phyloP scores from a whole-genome alignment of 2,113 vertebrate species.

The Aleadryas rufinucha region DNA sequence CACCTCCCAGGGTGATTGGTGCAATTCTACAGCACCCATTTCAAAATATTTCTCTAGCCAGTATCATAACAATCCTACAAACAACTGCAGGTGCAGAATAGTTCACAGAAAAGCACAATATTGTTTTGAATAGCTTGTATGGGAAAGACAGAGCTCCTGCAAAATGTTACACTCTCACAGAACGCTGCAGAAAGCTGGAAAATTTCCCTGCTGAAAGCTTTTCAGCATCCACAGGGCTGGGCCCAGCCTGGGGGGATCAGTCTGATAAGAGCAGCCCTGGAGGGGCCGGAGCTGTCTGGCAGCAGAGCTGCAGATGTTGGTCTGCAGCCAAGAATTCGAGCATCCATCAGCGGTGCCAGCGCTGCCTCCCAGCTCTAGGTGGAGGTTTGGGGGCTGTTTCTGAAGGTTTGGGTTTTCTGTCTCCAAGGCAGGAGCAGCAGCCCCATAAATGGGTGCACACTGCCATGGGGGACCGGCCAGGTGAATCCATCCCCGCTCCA shows the following conservation, averaged over 20 bases:
- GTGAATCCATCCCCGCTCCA: background rate
- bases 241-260: background rate
- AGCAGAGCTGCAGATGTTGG: background rate
- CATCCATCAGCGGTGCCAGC: background rate
- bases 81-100: too few species aligned
- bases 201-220: too few species aligned
- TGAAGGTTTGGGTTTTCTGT: accelerated
- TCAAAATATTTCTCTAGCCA: too few species aligned
- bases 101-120: too few species aligned
- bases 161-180: too few species aligned
- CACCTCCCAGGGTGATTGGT: too few species aligned
- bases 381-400: too few species aligned
- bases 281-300: background rate
- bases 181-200: too few species aligned
- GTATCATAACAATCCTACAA: too few species aligned
- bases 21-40: too few species aligned
- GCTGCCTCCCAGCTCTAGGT: background rate
- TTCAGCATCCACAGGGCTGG: background rate
- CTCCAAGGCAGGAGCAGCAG: background rate
- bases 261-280: background rate
- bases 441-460: accelerated
- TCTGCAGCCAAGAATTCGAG: background rate
- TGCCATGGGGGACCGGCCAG: accelerated
- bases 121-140: too few species aligned
- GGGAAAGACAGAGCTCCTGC: too few species aligned